phyloP scores from a whole-genome alignment of 35 echinoderm and acorn worm species.

The Strongylocentrotus purpuratus region DNA sequence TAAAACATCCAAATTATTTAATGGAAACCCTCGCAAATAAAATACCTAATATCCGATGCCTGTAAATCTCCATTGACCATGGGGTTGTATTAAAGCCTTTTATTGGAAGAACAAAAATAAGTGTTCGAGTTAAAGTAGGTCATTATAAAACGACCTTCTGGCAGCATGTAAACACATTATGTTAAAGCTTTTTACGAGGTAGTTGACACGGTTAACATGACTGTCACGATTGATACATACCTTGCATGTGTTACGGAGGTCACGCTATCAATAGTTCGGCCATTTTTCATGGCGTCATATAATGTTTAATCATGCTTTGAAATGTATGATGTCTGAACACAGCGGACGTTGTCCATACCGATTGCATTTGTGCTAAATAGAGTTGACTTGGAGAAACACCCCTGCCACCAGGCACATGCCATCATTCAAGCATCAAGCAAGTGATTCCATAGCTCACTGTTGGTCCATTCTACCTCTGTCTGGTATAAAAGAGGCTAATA shows the following conservation, averaged over 20 bases:
- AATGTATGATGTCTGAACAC: not conserved
- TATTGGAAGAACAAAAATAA: not conserved
- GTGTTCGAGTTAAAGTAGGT: not conserved
- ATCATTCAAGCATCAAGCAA: no score
- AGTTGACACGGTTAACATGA: not conserved
- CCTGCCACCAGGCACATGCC: no score
- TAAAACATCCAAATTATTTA: not conserved
- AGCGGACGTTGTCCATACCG: not conserved
- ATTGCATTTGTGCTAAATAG: not conserved
- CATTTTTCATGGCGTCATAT: not conserved
- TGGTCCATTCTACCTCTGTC: no score
- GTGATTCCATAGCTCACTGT: no score
- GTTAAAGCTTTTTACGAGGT: conserved; percentile 13
- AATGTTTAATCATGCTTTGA: not conserved
- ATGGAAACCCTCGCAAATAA: not conserved
- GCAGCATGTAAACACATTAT: conserved; percentile 26
- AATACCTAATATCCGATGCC: not conserved
- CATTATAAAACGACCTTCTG: conserved; percentile 15
- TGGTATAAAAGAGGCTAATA: no score
- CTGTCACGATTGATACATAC: not conserved
- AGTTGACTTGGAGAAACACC: not conserved
- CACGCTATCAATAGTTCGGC: not conserved
- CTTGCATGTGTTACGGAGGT: conserved; percentile 27
- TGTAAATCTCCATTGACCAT: conserved; percentile 3
- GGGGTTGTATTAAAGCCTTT: not conserved